Evolutionary conservation across 2,113 vertebrate genomes (phyloP), one percentile per base, ranked within the genome.

Genomic region (Carassius carassius): DNA sequence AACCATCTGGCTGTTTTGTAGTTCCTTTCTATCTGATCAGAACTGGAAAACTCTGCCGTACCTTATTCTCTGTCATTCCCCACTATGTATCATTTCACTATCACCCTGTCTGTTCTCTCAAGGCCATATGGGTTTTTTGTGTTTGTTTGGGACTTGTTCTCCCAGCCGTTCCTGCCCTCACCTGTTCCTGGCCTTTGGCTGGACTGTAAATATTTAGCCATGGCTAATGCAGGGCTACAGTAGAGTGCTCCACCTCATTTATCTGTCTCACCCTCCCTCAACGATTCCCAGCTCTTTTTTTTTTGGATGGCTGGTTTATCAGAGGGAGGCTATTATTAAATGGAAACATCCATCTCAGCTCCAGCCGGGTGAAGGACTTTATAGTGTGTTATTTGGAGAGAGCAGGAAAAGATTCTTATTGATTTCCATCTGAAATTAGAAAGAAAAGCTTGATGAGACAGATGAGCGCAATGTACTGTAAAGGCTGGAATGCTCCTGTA

Each of bases 1-100:
- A 95, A 94, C 94, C 80, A 86, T 88, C 84, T 88, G 89, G 90
- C 91, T 92, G 91, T 51, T 51, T 51, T 89, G 89, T 91, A 89
- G 91, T 92, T 35, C 19, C 60, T 69, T 93, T 89, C 91, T 88
- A 85, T 92, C 84, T 80, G 86, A 89, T 90, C 88, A 91, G 91
- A 87, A 81, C 51, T 58, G n/a, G 4, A 29, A 51, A 51, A 51
- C 32, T 35, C 32, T 19, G 14, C 3, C 49, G 37, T 85, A 86
- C 88, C 76, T 89, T 85, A 16, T 49, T 62, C 9, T 25, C 70
- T 49, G 44, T 76, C 77, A 67, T 84, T 32, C 84, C 37, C 81
- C 19, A 2, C 47, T 54, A 29, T 75, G 79, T 85, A 65, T 69
- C 10, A 62, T 75, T 70, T 79, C 75, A 32, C 78, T 54, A 32